Base-by-base conservation (phyloP, 2,113 vertebrate genomes). In the Oncorhynchus clarkii region DNA sequence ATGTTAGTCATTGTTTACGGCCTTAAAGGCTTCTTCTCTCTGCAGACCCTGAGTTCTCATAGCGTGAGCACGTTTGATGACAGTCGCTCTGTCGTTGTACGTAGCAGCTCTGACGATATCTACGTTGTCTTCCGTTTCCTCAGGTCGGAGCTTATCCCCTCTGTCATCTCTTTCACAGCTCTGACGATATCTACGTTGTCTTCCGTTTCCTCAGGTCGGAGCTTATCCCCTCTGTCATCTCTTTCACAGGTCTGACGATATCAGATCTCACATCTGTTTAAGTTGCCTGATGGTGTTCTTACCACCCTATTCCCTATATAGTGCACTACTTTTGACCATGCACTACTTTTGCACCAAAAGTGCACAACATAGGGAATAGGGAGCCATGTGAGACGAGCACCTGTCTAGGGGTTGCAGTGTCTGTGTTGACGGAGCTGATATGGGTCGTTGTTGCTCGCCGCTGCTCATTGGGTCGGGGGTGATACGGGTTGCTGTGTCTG, bases 181-280 rank as follows among this genome's bases (percentile, higher is more conserved):
- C 70, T 72, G 70, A 72, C 14, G 49, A 71, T 72, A 39, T 39
- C 39, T 8, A 8, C 39, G 16, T 48, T 59, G 70, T 29, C 11
- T 7, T 29, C 8, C 3, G 31, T 62, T 62, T 62, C n/a, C 18
- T 39, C 16, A 18, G 49, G 26, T 29, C 48, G 59, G 70, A 59
- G 29, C 26, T 22, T 7, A 72, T 59, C 51, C 51, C 18, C 70
- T 72, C 29, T 29, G 70, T 72, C 70, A 59, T 72, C 51, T 49
- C 54, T 54, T 72, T 27, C 70, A 20, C 48, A 59, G 26, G 70
- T 72, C 70, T 72, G 70, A 72, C 14, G 49, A 71, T 72, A 54
- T 16, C 12, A 27, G 22, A 48, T 48, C 70, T 72, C 5, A 57
- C 70, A 27, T 26, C 51, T 16, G 18, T 72, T 72, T 34, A 72